These are phyloP conservation scores for Hyppa rectilinea DNA, from an alignment of 2,888 invertebrate genomes.

Conservation along the genomic window DNA sequence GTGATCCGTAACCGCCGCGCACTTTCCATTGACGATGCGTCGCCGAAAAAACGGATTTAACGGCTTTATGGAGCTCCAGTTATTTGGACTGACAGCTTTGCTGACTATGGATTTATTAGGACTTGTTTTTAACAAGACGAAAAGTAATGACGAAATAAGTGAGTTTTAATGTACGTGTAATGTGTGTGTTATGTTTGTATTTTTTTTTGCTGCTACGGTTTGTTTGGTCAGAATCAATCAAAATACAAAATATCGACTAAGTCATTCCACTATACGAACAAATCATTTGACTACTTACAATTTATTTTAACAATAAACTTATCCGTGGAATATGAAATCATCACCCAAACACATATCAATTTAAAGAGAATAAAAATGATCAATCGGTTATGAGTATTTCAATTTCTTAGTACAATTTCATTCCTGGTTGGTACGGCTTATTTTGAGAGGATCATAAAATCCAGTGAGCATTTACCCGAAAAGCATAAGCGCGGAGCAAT, in stretches of 20 bases:
- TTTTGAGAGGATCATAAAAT: slow-evolving; percentile 46
- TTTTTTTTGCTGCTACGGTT: not conserved
- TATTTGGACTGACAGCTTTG: slow-evolving; percentile 70
- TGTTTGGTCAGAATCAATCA: not conserved
- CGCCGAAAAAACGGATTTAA: slow-evolving; percentile 76
- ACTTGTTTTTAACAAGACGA: slow-evolving; percentile 43
- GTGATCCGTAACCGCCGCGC: slow-evolving; percentile 69
- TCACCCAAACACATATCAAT: not conserved
- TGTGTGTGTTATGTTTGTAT: not conserved
- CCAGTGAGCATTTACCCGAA: slow-evolving; percentile 47
- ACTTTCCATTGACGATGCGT: slow-evolving; percentile 75
- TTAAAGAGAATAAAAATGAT: not conserved
- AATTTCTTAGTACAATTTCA: slow-evolving; percentile 38
- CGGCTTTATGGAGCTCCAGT: slow-evolving; percentile 71
- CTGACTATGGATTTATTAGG: slow-evolving; percentile 62
- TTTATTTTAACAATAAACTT: not conserved
- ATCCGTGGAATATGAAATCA: not conserved
- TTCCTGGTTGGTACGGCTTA: slow-evolving; percentile 24
- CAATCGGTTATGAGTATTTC: slow-evolving; percentile 5
- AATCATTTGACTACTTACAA: not conserved
- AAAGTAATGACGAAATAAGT: not conserved
- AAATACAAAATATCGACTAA: not conserved
- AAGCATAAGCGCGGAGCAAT: slow-evolving; percentile 56
- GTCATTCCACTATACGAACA: not conserved
- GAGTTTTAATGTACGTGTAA: not conserved